Base-by-base conservation (phyloP, 1,140 invertebrate species). In the Procambarus clarkii region DNA sequence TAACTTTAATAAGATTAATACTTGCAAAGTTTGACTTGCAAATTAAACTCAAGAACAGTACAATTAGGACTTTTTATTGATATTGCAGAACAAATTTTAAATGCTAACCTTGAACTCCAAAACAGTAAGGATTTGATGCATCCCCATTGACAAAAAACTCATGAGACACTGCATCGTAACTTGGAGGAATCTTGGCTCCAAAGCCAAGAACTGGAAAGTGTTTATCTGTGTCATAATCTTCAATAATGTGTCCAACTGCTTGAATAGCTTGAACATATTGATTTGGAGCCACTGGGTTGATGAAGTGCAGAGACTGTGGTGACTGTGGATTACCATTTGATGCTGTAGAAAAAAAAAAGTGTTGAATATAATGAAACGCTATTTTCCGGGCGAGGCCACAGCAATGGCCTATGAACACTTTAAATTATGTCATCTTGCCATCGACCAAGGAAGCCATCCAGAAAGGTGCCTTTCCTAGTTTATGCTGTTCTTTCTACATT, bases 311-410 rank as follows among this genome's bases (percentile, higher is more conserved):
- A 1, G 96, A 96, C 7, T 94, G 93, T 0, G 95, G 94, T 24
- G 95, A 94, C 74, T 94, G 94, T 11, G 96, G 96, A 93, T 96
- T 95, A 18, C 96, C 96, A 95, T 97, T 97, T 13, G 96, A 97
- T 18, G 95, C 96, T 77, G 96, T 92, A 96, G 50, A 45, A 77
- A 9, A 1, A 74, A 74, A 34, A 34, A 15, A 74, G 13, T 2
- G 54, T 34, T 34, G 34, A 34, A 34, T 34, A 1, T 34, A 34
- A 34, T 34, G 34, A 34, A 34, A 34, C 34, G 1, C 34, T 34
- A 34, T 34, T 34, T 34, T 34, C 34, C 1, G 34, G 34, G 34
- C 34, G 34, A 34, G 34, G 34, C 34, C 34, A 34, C 0, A 34
- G 34, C 34, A 34, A 34, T 34, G 34, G 34, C 34, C 34, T 34